A percentile compares a stretch with the other conserved stretches of the same genome.
phyloP scores from a whole-genome alignment of 2,888 invertebrate species.

The Oscheius sp. region DNA sequence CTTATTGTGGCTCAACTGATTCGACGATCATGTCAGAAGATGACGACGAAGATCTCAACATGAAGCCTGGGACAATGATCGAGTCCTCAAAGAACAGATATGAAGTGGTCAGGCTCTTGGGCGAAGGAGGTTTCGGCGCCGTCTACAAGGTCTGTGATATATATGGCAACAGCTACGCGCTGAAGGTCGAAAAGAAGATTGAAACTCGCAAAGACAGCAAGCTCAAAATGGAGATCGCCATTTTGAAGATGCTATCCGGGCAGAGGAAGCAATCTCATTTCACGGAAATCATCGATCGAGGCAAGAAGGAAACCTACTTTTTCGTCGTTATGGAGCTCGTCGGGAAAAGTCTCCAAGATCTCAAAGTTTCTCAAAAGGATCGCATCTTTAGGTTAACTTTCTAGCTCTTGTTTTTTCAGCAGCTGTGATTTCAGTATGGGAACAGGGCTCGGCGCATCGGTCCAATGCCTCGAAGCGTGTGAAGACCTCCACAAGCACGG shows the following conservation, averaged over 20 bases:
- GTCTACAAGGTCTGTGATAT: conserved; percentile 51
- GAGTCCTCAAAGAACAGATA: conserved; percentile 42
- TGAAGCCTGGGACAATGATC: conserved; percentile 33
- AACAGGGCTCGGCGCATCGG: conserved; percentile 46
- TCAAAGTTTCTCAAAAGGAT: conserved; percentile 33
- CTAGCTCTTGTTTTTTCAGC: neutral
- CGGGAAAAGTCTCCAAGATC: conserved; percentile 21
- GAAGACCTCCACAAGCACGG: conserved; percentile 62
- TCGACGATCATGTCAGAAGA: too few relatives aligned
- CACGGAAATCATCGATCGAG: conserved; percentile 57
- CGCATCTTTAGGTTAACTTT: neutral
- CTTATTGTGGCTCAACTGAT: too few relatives aligned
- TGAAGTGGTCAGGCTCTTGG: conserved; percentile 49
- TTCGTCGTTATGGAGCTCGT: conserved; percentile 32
- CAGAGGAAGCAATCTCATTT: conserved; percentile 49
- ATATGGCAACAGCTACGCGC: conserved; percentile 51
- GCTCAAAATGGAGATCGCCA: conserved; percentile 47
- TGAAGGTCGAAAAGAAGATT: conserved; percentile 64
- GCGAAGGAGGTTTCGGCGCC: conserved; percentile 63
- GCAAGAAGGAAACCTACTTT: conserved; percentile 43
- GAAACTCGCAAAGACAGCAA: conserved; percentile 27
- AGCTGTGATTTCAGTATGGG: neutral
- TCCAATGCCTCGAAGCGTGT: conserved; percentile 64
- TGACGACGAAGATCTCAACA: too few relatives aligned
- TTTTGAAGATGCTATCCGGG: conserved; percentile 51